Percentiles rank a stretch among this genome's conserved stretches.
These are phyloP conservation scores for Willisornis vidua DNA, from an alignment of 2,113 vertebrate species.

Conservation along the genomic window DNA sequence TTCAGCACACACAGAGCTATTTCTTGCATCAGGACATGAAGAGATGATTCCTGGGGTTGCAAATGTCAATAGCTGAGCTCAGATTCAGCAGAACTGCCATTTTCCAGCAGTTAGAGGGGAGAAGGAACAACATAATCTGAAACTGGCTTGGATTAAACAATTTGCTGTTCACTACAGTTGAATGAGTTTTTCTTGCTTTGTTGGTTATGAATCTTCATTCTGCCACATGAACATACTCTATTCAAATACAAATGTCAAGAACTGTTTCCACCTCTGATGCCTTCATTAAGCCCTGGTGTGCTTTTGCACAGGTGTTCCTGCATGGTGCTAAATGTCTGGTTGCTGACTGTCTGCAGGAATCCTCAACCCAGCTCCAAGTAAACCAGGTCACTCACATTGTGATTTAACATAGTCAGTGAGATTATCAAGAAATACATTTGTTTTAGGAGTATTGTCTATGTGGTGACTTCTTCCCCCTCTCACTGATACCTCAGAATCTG, in stretches of 20 bases:
- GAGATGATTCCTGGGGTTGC: background rate
- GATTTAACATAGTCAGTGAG: background rate
- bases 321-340: background rate
- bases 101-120: background rate
- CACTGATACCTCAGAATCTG: background rate
- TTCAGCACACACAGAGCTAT: background rate
- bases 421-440: background rate
- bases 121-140: background rate
- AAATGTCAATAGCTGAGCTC: background rate
- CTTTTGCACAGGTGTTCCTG: background rate
- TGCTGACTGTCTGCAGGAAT: background rate
- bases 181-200: background rate
- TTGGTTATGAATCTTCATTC: background rate
- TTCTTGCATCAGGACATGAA: background rate
- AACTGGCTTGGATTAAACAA: background rate
- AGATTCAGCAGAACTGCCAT: background rate
- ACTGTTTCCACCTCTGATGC: background rate
- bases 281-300: background rate
- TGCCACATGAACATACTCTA: background rate
- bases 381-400: background rate
- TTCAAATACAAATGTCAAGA: background rate
- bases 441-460: background rate
- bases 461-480: background rate
- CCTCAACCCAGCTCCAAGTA: background rate
- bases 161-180: background rate